These are phyloP conservation scores for Mythimna impura DNA, from an alignment of 2,888 invertebrate genomes.

Conservation along the genomic window DNA sequence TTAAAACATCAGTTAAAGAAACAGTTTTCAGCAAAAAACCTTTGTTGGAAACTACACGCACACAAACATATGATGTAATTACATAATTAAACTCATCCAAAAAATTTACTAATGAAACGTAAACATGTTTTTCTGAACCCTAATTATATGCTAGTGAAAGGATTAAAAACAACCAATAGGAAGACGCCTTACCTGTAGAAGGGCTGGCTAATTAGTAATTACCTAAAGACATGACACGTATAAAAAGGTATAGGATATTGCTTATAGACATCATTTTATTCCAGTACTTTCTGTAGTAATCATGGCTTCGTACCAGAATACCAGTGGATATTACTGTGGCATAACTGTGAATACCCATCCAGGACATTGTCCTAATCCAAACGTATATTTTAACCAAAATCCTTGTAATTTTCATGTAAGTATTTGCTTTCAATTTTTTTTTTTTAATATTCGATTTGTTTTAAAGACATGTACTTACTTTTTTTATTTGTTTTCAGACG, in stretches of 20 bases:
- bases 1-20: too few species aligned
- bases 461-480: slow-evolving; percentile 9
- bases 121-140: neutral
- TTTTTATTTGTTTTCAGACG: slow-evolving; percentile 27
- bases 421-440: neutral
- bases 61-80: too few species aligned
- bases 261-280: neutral
- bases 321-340: slow-evolving; percentile 46
- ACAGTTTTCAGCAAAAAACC: too few species aligned
- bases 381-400: slow-evolving; percentile 2
- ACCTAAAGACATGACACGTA: neutral
- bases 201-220: neutral
- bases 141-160: neutral
- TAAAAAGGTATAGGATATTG: neutral
- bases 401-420: slow-evolving; percentile 29
- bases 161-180: neutral
- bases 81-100: too few species aligned
- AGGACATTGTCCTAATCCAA: slow-evolving; percentile 34
- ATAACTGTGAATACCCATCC: slow-evolving; percentile 28
- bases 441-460: neutral
- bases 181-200: neutral
- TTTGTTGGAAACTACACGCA: too few species aligned
- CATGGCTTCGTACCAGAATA: slow-evolving; percentile 53
- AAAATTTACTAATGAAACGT: too few species aligned
- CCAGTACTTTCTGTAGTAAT: neutral